These are phyloP conservation scores for Bergia sp. DNA, from an alignment of 92 coral and sea anemone species.

Conservation along the genomic window DNA sequence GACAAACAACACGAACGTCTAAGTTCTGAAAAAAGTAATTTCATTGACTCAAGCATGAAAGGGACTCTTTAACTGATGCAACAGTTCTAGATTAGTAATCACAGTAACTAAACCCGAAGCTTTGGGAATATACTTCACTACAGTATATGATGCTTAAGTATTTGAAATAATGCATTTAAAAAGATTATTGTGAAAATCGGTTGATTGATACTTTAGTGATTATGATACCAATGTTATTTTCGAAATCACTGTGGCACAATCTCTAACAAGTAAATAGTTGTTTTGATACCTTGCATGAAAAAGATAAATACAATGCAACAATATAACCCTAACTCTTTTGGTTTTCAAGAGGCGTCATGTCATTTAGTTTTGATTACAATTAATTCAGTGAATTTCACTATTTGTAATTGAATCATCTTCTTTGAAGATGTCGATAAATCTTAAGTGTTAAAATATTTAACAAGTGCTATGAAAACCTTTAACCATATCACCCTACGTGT, in stretches of 20 bases:
- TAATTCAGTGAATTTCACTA: conserved; percentile 5
- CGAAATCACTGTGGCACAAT: not conserved
- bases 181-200: not conserved
- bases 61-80: no score
- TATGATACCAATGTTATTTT: not conserved
- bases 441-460: no score
- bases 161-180: no score
- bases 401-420: not conserved
- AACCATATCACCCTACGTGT: not conserved
- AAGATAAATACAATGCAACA: conserved; percentile 9
- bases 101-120: no score
- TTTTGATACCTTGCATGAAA: not conserved
- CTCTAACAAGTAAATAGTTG: not conserved
- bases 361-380: not conserved
- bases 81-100: no score
- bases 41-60: no score
- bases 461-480: not conserved
- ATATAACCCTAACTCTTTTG: not conserved
- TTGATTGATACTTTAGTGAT: not conserved
- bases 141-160: not conserved
- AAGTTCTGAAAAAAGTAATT: no score
- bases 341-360: conserved; percentile 28
- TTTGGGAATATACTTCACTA: no score
- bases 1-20: no score
- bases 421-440: not conserved